These are phyloP conservation scores for Bombus confusus DNA, from an alignment of 1,140 invertebrate genomes.

Conservation along the genomic window DNA sequence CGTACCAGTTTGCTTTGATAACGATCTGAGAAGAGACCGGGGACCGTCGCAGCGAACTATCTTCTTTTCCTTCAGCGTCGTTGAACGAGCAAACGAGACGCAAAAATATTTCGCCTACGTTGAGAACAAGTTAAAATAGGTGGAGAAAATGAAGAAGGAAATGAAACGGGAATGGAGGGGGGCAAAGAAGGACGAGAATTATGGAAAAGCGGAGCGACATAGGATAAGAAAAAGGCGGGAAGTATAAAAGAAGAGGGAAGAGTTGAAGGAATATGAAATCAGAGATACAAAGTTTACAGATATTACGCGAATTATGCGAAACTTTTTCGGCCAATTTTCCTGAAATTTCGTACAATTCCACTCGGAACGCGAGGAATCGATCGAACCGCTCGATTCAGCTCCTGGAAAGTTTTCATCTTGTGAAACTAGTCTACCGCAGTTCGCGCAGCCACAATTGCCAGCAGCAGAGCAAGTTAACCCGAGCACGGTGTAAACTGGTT, in stretches of 20 bases:
- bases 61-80: not conserved
- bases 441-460: not conserved
- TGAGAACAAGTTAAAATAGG: too few relatives aligned
- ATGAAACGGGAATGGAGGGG: too few relatives aligned
- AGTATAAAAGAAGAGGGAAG: too few relatives aligned
- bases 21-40: conserved; percentile 5
- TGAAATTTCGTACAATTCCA: not conserved
- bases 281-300: too few relatives aligned
- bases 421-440: not conserved
- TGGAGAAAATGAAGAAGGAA: too few relatives aligned
- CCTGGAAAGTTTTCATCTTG: not conserved
- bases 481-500: not conserved
- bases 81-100: not conserved
- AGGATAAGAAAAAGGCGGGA: too few relatives aligned
- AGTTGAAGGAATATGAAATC: too few relatives aligned
- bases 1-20: conserved; percentile 27
- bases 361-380: not conserved
- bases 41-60: not conserved
- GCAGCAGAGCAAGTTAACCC: not conserved
- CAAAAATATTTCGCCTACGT: too few relatives aligned
- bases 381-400: not conserved
- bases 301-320: not conserved
- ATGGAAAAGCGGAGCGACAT: too few relatives aligned
- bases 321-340: not conserved
- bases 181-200: too few relatives aligned